A percentile compares a stretch with the other conserved stretches of the same genome.
These are phyloP conservation scores for Celastrina argiolus DNA, from an alignment of 2,888 invertebrate species.

Conservation along the genomic window DNA sequence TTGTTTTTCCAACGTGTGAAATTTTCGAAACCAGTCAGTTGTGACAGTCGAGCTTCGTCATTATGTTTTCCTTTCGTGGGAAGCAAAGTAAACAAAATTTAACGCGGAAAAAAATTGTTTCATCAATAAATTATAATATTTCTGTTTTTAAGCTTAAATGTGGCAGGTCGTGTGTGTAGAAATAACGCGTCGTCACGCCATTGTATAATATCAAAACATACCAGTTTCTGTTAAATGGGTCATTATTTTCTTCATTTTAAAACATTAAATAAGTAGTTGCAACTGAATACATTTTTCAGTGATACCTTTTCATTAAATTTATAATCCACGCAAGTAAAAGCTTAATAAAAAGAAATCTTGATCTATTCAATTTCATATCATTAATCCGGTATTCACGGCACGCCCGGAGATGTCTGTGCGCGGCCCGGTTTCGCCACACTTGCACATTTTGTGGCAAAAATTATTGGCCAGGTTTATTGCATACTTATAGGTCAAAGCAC, in stretches of 20 bases:
- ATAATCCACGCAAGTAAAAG: not conserved
- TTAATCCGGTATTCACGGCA: conserved; percentile 4
- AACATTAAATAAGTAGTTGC: not conserved
- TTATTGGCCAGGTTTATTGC: conserved; percentile 10
- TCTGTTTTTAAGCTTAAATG: not conserved
- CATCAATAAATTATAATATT: not conserved
- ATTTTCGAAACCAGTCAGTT: conserved; percentile 9
- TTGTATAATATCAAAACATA: not conserved
- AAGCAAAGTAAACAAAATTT: not conserved
- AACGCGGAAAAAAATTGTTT: not conserved
- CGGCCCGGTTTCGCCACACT: not conserved
- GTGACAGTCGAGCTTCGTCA: conserved; percentile 3
- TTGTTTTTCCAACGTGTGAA: conserved; percentile 7
- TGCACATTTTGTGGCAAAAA: conserved; percentile 9
- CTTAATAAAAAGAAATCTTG: not conserved
- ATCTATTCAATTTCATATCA: not conserved
- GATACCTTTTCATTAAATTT: not conserved
- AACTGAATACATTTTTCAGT: not conserved
- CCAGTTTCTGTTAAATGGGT: not conserved
- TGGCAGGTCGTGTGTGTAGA: not conserved
- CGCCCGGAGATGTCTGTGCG: not conserved
- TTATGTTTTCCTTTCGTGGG: conserved; percentile 5
- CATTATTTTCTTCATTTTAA: not conserved
- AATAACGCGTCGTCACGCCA: not conserved
- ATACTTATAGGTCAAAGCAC: conserved; percentile 12